A percentile compares a stretch with the other conserved stretches of the same genome.
Conservation (phyloP, 2,888 invertebrate species). For the Sclerodermus sp. region DNA sequence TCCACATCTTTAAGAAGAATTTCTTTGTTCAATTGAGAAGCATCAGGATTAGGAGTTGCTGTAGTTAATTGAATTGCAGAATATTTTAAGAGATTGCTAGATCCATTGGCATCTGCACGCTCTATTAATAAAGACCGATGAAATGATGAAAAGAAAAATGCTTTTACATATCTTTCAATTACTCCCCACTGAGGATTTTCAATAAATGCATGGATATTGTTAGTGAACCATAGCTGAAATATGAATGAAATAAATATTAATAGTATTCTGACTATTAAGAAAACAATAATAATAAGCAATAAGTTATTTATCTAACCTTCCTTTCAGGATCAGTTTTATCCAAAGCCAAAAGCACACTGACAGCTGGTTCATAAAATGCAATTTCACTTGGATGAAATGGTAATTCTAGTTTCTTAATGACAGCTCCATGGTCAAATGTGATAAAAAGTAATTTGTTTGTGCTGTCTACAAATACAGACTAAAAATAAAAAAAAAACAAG, state of each 20-base stretch:
- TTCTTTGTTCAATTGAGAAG: neutral
- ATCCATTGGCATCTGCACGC: conserved; percentile 66
- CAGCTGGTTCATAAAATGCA: conserved; percentile 73
- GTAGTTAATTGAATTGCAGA: conserved; percentile 26
- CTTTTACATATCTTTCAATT: conserved; percentile 74
- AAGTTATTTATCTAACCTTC: conserved; percentile 58
- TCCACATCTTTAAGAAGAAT: conserved; percentile 67
- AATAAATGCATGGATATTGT: conserved; percentile 67
- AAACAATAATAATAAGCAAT: neutral
- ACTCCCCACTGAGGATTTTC: conserved; percentile 62
- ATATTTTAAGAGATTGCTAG: conserved; percentile 60
- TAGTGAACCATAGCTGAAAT: conserved; percentile 74
- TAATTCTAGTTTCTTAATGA: conserved; percentile 67
- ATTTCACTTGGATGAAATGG: conserved; percentile 79
- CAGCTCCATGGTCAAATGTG: conserved; percentile 73
- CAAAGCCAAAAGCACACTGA: conserved; percentile 71
- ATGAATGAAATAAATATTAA: neutral
- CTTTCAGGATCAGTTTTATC: conserved; percentile 71
- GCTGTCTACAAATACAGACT: conserved; percentile 87
- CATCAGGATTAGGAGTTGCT: neutral
- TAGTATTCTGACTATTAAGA: neutral
- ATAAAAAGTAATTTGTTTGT: conserved; percentile 75
- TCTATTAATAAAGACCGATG: conserved; percentile 66
- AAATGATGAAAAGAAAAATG: conserved; percentile 71
- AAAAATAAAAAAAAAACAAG: conserved; percentile 42